Percentiles rank a stretch among this genome's conserved stretches.
These are phyloP conservation scores for Bombus huntii DNA, from an alignment of 1,140 invertebrate genomes.

Conservation along the genomic window DNA sequence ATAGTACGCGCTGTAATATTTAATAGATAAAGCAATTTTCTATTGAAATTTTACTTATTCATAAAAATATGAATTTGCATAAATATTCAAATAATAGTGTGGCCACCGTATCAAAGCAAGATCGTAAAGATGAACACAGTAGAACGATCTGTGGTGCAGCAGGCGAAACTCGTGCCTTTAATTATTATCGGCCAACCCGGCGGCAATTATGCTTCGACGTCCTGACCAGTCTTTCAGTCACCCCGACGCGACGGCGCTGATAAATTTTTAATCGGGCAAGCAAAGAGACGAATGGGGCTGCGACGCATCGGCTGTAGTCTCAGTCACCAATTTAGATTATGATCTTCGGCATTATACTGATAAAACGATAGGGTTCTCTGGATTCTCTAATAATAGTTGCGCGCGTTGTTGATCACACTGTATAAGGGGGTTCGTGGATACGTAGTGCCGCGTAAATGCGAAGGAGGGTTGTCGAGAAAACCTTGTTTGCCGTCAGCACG, in stretches of 20 bases:
- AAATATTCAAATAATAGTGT: background rate
- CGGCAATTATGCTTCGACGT: background rate
- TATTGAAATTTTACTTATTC: too few relatives aligned
- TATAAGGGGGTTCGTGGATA: constrained; percentile 49
- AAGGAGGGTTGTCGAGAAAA: constrained; percentile 42
- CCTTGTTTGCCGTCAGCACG: constrained; percentile 61
- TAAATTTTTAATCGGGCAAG: constrained; percentile 1
- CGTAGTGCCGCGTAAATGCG: constrained; percentile 48
- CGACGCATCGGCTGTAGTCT: constrained; percentile 17
- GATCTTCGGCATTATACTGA: constrained; percentile 51
- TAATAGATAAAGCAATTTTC: too few relatives aligned
- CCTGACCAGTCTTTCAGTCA: background rate
- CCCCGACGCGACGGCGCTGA: background rate
- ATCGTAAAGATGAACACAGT: constrained; percentile 9
- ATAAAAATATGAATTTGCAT: background rate
- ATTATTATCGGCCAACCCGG: background rate
- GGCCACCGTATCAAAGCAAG: background rate
- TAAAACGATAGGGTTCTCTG: constrained; percentile 45
- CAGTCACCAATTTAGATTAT: constrained; percentile 37
- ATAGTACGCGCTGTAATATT: too few relatives aligned
- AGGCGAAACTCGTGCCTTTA: background rate
- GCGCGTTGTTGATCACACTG: constrained; percentile 53
- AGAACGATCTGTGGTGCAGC: constrained; percentile 35
- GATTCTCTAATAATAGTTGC: constrained; percentile 58
- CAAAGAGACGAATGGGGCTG: background rate